These are phyloP conservation scores for Mesaphorura yosii DNA, from an alignment of 1,140 invertebrate genomes.

Conservation along the genomic window DNA sequence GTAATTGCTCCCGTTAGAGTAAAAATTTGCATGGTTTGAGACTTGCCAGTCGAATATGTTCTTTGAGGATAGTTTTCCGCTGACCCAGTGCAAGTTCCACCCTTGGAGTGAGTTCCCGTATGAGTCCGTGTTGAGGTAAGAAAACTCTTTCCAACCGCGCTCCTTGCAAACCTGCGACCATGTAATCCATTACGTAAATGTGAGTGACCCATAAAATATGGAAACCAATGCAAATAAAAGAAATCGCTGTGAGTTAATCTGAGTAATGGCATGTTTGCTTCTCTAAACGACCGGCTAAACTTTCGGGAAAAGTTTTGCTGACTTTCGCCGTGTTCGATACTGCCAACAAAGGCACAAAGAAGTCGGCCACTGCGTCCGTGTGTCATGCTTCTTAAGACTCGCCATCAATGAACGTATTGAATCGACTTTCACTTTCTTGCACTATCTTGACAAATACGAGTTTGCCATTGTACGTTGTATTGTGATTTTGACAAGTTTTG, in stretches of 20 bases:
- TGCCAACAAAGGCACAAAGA: neutral
- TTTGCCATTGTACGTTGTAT: too few relatives aligned
- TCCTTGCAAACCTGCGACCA: conserved; percentile 62
- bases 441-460: neutral
- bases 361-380: too few relatives aligned
- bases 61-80: too few relatives aligned
- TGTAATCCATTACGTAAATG: neutral
- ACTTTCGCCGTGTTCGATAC: neutral
- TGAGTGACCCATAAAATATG: neutral
- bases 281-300: neutral
- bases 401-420: neutral
- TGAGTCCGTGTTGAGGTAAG: too few relatives aligned
- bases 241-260: neutral
- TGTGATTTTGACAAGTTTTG: neutral
- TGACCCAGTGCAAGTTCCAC: too few relatives aligned
- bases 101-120: too few relatives aligned
- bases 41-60: too few relatives aligned
- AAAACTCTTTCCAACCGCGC: conserved; percentile 64
- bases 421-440: neutral
- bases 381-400: neutral
- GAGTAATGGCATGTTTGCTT: neutral
- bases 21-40: conserved; percentile 71
- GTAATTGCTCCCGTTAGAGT: too few relatives aligned
- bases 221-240: neutral
- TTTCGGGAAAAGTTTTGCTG: neutral